Conservation (phyloP, 2,797 vertebrate genomes). For the Cirrhinus mrigala region DNA sequence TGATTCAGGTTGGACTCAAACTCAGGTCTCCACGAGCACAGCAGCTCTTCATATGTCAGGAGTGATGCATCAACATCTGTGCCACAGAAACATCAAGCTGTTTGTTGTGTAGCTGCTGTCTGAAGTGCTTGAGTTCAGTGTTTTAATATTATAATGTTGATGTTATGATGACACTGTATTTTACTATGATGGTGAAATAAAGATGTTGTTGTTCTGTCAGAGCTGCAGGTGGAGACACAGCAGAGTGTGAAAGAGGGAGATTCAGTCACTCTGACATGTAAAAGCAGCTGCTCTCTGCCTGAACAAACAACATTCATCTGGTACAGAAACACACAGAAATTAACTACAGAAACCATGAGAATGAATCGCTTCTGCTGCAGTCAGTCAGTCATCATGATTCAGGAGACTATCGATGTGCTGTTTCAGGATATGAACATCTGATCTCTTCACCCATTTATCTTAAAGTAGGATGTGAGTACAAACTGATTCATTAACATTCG, state of each 20-base stretch:
- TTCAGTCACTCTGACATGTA: slow-evolving; percentile 20
- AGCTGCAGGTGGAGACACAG: slow-evolving; percentile 30
- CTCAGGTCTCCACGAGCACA: too few relatives aligned
- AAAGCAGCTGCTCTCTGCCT: slow-evolving; percentile 47
- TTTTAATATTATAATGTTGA: slow-evolving; percentile 41
- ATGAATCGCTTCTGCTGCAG: too few relatives aligned
- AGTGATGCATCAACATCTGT: slow-evolving; percentile 27
- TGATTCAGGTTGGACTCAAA: too few relatives aligned
- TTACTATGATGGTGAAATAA: too few relatives aligned
- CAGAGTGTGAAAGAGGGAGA: background rate
- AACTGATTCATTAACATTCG: background rate
- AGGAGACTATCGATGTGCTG: too few relatives aligned
- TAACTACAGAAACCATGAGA: too few relatives aligned
- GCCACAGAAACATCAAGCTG: slow-evolving; percentile 35
- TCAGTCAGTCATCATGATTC: too few relatives aligned
- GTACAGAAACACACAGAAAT: too few relatives aligned
- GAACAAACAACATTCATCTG: too few relatives aligned
- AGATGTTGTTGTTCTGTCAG: slow-evolving; percentile 29
- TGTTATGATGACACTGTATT: too few relatives aligned
- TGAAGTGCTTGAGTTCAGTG: background rate
- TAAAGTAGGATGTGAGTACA: background rate
- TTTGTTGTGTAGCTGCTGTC: too few relatives aligned
- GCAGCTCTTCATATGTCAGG: too few relatives aligned
- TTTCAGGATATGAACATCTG: background rate
- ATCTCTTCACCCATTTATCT: slow-evolving; percentile 11